Evolutionary conservation across 2,888 invertebrate genomes (phyloP).

Genomic region (Asteroscopus sphinx): DNA sequence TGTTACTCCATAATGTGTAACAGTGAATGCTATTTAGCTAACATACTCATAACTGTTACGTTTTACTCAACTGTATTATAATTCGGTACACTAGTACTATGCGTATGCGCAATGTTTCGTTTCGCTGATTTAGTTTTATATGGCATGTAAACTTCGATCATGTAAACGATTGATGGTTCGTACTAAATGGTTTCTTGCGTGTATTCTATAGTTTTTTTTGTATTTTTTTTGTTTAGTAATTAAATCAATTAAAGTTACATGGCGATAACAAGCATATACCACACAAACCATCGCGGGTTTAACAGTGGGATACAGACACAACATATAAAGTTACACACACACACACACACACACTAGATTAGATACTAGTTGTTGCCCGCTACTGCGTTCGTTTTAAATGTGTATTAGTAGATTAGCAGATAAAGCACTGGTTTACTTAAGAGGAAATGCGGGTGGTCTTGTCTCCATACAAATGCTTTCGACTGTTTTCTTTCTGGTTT

Average conservation of each 20-base stretch:
- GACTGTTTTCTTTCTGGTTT: no score
- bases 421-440: no score
- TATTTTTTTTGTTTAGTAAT: no score
- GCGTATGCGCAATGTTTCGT: slow-evolving; percentile 33
- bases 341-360: no score
- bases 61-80: slow-evolving; percentile 39
- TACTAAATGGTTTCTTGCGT: background rate
- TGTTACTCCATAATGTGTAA: slow-evolving; percentile 46
- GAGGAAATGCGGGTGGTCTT: no score
- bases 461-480: no score
- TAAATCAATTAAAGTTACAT: no score
- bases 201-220: slow-evolving; percentile 1
- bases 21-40: slow-evolving; percentile 39
- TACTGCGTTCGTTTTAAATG: background rate
- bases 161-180: slow-evolving; percentile 4
- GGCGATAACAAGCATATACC: no score
- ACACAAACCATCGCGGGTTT: no score
- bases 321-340: no score
- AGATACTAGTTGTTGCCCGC: background rate
- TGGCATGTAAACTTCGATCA: slow-evolving; percentile 5
- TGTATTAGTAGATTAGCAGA: no score
- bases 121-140: slow-evolving; percentile 34
- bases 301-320: no score
- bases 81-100: slow-evolving; percentile 19
- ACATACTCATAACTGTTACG: slow-evolving; percentile 48